Percentiles rank a stretch among this genome's conserved stretches.
These are phyloP conservation scores for Hemicentrotus pulcherrimus DNA, from an alignment of 35 echinoderm and acorn worm genomes.

Conservation along the genomic window DNA sequence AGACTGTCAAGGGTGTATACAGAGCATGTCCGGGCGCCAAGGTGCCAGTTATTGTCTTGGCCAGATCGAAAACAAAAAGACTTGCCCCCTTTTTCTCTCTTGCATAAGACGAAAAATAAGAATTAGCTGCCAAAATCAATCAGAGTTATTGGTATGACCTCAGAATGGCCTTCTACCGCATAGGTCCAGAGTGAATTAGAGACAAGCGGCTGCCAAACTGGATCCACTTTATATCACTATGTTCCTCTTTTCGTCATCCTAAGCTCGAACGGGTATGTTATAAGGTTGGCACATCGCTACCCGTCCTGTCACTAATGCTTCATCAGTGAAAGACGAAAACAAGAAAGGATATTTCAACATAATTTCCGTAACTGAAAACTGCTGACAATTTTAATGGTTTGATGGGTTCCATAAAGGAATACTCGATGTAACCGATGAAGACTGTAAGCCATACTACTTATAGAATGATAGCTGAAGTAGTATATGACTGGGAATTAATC, in stretches of 20 bases:
- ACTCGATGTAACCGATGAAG: too few species aligned
- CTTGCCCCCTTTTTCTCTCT: background rate
- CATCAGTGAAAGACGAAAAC: too few species aligned
- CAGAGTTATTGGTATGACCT: background rate
- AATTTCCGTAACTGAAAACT: too few species aligned
- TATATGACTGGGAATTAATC: too few species aligned
- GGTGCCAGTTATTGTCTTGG: background rate
- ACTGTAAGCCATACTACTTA: too few species aligned
- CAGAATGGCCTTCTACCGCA: background rate
- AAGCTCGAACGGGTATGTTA: too few species aligned
- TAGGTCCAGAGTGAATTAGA: background rate
- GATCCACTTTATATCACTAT: background rate
- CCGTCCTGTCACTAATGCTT: too few species aligned
- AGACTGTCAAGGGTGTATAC: background rate
- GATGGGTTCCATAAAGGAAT: too few species aligned
- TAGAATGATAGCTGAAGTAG: too few species aligned
- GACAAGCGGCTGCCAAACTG: background rate
- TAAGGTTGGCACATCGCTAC: too few species aligned
- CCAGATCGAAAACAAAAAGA: background rate
- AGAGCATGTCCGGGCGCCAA: background rate
- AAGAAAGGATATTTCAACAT: too few species aligned
- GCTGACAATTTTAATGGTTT: too few species aligned
- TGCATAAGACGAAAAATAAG: background rate
- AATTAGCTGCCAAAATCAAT: slow-evolving; percentile 12
- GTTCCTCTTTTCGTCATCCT: background rate